Evolutionary conservation across 2,113 vertebrate species (phyloP), one percentile per base, ranked within the genome.

Genomic region (Chunga burmeisteri): DNA sequence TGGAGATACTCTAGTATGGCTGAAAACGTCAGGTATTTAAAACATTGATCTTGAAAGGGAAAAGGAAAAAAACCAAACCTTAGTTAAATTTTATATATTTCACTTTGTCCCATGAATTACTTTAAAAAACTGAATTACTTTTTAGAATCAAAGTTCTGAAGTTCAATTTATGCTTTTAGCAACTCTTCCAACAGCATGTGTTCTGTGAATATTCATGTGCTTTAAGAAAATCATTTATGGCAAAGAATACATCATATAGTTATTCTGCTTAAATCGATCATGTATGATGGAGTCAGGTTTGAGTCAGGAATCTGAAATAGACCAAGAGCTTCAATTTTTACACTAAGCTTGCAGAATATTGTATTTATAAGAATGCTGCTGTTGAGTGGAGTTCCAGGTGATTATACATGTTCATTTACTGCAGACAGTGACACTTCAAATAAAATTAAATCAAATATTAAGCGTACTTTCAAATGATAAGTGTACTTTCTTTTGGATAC

Each of bases 191-290:
- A 14, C 91, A 90, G 42, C 61, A 34, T 56, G 59, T 46, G 9
- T 85, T 83, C n/a, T 59, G 23, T 84, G 81, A 81, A 93, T 95
- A 93, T 96, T 97, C 67, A 78, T 94, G 40, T 92, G 16, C 46
- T 84, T 19, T 96, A 86, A 86, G 56, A 83, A 96, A 62, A 65
- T 71, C 0, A 70, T 88, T n/a, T 81, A 23, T 66, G 15, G 20
- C 30, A 82, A 94, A 78, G 13, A 42, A 26, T 38, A 27, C 27
- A 50, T 80, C 10, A 6, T 80, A 7, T 16, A 87, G 3, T 83
- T 93, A 55, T 44, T 96, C 59, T 74, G 7, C 62, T 36, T 93
- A 80, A 81, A 82, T 70, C 16, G 0, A 44, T 81, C 62, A n/a
- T 56, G 30, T 73, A 71, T 85, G 59, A 40, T 82, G 20, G 63